phyloP scores from a whole-genome alignment of 2,113 vertebrate species.

The Tretioscincus oriximinensis region DNA sequence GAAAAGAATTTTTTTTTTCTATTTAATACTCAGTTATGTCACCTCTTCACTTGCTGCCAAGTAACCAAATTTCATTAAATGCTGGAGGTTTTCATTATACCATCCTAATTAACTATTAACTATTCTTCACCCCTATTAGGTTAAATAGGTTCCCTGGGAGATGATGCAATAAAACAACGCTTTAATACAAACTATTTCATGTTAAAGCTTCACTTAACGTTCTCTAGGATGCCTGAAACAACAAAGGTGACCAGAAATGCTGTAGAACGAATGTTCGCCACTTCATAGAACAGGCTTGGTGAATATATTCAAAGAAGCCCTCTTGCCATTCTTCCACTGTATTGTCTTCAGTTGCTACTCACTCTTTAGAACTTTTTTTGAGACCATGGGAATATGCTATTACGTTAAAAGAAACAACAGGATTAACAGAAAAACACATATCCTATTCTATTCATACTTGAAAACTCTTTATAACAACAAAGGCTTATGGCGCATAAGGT shows the following conservation, averaged over 20 bases:
- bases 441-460: no score
- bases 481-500: no score
- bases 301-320: not conserved
- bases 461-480: no score
- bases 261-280: not conserved
- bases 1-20: not conserved
- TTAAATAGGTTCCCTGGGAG: not conserved
- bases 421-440: no score
- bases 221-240: not conserved
- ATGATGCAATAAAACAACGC: not conserved
- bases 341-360: no score
- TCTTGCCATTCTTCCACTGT: no score
- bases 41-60: not conserved
- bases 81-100: not conserved
- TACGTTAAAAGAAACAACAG: no score
- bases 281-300: not conserved
- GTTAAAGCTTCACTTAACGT: not conserved
- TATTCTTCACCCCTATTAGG: not conserved
- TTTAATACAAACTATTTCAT: slow-evolving; percentile 8
- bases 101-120: not conserved
- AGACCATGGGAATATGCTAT: no score
- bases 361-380: no score
- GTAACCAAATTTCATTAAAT: slow-evolving; percentile 3
- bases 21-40: not conserved
- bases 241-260: not conserved